Evolutionary conservation across 2,113 vertebrate genomes (phyloP).

Genomic region (Felis chaus): DNA sequence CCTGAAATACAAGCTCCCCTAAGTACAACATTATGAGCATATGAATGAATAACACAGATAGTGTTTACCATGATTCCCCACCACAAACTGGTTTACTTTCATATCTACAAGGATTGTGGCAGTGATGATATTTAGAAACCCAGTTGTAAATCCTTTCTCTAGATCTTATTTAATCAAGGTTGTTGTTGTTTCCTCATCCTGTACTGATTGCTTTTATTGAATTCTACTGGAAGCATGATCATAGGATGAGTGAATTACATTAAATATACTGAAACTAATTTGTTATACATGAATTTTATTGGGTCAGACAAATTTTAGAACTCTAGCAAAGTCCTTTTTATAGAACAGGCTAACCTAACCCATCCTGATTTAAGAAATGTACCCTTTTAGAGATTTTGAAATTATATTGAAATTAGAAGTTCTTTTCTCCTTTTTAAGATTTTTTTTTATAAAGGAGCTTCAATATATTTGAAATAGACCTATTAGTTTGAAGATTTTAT

Average conservation of each 20-base stretch:
- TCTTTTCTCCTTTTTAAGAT: neutral
- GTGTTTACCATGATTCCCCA: neutral
- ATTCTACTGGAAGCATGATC: neutral
- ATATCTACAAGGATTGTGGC: neutral
- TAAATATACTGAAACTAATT: neutral
- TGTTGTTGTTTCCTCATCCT: rapidly evolving
- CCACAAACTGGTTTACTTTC: neutral
- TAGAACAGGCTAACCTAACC: neutral
- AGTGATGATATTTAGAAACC: neutral
- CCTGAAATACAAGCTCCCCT: neutral
- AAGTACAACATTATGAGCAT: neutral
- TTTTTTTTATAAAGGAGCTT: neutral
- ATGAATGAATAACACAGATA: neutral
- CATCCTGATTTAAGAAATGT: neutral
- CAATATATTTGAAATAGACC: neutral
- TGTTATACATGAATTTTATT: neutral
- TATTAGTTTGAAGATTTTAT: neutral
- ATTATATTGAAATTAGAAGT: neutral
- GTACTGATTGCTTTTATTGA: neutral
- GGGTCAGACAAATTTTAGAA: neutral
- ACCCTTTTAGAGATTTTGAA: neutral
- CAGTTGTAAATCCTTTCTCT: neutral
- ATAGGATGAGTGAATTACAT: neutral
- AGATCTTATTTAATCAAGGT: neutral
- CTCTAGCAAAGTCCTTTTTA: neutral